Conservation (phyloP, 1,140 invertebrate species). For the Solen grandis region DNA sequence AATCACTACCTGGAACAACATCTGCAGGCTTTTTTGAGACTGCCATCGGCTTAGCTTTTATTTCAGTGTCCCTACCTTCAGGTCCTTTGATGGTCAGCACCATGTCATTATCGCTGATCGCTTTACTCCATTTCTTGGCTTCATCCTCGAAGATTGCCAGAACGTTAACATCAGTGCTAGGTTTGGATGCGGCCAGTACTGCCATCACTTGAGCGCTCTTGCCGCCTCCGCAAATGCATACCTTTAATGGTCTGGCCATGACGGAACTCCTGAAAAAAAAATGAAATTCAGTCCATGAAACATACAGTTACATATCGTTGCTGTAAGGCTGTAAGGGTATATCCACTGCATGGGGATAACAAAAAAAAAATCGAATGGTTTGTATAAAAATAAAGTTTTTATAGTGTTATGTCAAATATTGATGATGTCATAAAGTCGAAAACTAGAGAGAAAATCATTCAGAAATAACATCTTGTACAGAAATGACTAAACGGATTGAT, state of each 20-base stretch:
- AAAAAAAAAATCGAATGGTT: no score
- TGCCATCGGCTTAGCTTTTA: constrained; percentile 53
- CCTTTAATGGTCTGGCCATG: constrained; percentile 44
- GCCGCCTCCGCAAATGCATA: constrained; percentile 67
- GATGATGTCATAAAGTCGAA: no score
- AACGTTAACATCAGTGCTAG: constrained; percentile 59
- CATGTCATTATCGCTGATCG: constrained; percentile 59
- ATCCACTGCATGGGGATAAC: no score
- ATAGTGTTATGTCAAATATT: no score
- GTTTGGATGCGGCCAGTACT: constrained; percentile 62
- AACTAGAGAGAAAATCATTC: no score
- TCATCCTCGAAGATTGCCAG: constrained; percentile 66
- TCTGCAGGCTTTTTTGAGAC: constrained; percentile 57
- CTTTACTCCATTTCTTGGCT: constrained; percentile 64
- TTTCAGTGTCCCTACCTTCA: constrained; percentile 15
- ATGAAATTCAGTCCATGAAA: no score
- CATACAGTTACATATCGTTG: no score
- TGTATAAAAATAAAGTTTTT: no score
- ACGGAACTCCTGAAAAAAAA: no score
- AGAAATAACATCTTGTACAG: no score
- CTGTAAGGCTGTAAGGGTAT: no score
- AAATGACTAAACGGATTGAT: no score
- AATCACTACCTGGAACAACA: constrained; percentile 54
- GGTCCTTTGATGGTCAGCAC: constrained; percentile 39
- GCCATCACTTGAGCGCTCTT: constrained; percentile 69